phyloP scores from a whole-genome alignment of 2,888 invertebrate species.

The Acleris literana region DNA sequence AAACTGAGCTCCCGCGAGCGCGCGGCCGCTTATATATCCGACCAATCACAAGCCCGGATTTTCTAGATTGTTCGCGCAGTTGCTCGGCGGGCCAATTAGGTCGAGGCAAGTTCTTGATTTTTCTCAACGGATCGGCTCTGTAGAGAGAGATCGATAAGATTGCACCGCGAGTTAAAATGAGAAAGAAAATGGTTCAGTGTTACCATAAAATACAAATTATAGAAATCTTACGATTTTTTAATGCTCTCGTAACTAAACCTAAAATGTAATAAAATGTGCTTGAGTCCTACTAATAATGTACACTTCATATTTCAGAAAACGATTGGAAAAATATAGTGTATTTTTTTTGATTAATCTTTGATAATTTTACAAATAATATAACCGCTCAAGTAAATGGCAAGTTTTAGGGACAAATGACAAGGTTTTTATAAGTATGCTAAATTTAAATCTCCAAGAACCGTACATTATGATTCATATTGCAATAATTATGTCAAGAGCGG shows the following conservation, averaged over 20 bases:
- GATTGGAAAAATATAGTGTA: too few species aligned
- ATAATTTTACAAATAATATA: too few species aligned
- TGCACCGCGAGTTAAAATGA: background rate
- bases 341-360: too few species aligned
- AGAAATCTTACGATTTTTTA: background rate
- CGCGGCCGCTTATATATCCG: constrained; percentile 38
- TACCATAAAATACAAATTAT: constrained; percentile 10
- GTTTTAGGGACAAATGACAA: too few species aligned
- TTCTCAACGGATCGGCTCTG: constrained; percentile 48
- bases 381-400: too few species aligned
- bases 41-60: constrained; percentile 39
- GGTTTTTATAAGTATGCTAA: too few species aligned
- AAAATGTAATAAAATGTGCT: too few species aligned
- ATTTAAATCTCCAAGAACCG: too few species aligned
- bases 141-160: constrained; percentile 49
- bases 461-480: too few species aligned
- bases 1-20: constrained; percentile 38
- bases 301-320: too few species aligned
- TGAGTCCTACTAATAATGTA: too few species aligned
- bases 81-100: constrained; percentile 24
- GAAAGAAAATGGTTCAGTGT: constrained; percentile 4
- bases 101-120: constrained; percentile 30
- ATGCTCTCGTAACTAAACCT: background rate
- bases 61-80: constrained; percentile 34
- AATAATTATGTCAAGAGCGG: too few species aligned